Percentiles rank a stretch among this genome's conserved stretches.
These are phyloP conservation scores for Papilio protenor DNA, from an alignment of 2,888 invertebrate genomes.

Conservation along the genomic window DNA sequence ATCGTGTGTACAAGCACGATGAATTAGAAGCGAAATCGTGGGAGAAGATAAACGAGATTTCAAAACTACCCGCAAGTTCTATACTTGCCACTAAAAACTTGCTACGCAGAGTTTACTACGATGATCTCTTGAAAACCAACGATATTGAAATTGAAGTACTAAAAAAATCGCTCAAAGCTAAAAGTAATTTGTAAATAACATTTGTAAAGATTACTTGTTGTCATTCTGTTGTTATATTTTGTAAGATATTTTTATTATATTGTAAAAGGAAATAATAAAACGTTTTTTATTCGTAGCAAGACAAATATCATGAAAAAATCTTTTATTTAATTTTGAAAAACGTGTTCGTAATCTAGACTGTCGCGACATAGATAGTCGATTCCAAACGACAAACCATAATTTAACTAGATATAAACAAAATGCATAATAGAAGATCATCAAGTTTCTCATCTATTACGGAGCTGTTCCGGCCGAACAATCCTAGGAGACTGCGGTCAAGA, in stretches of 20 bases:
- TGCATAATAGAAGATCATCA: slow-evolving; percentile 60
- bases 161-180: slow-evolving; percentile 59
- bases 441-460: slow-evolving; percentile 72
- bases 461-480: slow-evolving; percentile 72
- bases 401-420: slow-evolving; percentile 45
- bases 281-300: not conserved
- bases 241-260: not conserved
- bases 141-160: slow-evolving; percentile 88
- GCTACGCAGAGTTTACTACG: slow-evolving; percentile 84
- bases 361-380: slow-evolving; percentile 44
- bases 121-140: slow-evolving; percentile 87
- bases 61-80: slow-evolving; percentile 83
- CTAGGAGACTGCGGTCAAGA: slow-evolving; percentile 65
- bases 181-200: slow-evolving; percentile 56
- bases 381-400: slow-evolving; percentile 11
- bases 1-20: slow-evolving; percentile 88
- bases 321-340: not conserved
- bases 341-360: not conserved
- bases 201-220: not conserved
- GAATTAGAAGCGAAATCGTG: slow-evolving; percentile 85
- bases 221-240: not conserved
- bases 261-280: not conserved
- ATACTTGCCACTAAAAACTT: slow-evolving; percentile 89
- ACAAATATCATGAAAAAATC: not conserved
- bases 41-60: slow-evolving; percentile 82